Conservation (phyloP, 2,113 vertebrate species). For the Circaetus gallicus region DNA sequence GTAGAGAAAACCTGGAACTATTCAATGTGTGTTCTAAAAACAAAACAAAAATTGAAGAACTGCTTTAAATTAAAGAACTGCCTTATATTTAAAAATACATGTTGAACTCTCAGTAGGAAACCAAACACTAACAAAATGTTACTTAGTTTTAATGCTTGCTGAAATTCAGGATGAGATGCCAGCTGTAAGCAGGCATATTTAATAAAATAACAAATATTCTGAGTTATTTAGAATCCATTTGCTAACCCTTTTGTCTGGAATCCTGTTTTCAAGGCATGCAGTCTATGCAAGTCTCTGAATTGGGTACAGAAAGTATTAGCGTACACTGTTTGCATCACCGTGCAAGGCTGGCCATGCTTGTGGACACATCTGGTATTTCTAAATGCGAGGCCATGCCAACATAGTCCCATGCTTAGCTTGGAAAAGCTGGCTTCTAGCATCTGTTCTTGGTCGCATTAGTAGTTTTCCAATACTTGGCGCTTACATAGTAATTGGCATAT, state of each 20-base stretch:
- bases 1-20: background rate
- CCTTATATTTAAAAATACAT: background rate
- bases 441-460: background rate
- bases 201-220: background rate
- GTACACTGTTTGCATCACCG: accelerated
- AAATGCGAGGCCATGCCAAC: background rate
- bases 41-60: background rate
- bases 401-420: background rate
- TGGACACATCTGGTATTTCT: background rate
- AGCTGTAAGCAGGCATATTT: background rate
- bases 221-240: background rate
- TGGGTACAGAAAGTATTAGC: background rate
- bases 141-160: background rate
- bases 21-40: background rate
- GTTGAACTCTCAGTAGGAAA: background rate
- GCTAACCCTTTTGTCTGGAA: background rate
- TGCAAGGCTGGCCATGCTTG: background rate
- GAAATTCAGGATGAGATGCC: background rate
- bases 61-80: background rate
- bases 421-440: background rate
- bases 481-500: background rate
- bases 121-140: background rate
- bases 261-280: background rate
- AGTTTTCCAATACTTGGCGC: background rate
- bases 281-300: background rate